These are phyloP conservation scores for Aphidius ervi DNA, from an alignment of 1,140 invertebrate species.

Conservation along the genomic window DNA sequence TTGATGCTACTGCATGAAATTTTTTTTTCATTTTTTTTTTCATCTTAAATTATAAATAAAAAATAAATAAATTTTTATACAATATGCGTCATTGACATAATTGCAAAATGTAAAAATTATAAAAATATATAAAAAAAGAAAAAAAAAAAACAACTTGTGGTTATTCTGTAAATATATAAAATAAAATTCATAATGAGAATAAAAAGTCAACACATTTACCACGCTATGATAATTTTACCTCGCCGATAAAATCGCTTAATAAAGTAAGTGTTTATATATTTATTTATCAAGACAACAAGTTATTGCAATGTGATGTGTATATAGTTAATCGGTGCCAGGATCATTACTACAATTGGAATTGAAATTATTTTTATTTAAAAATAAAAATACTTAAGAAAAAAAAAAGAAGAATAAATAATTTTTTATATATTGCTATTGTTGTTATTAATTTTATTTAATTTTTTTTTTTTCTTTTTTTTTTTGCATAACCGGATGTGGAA, in stretches of 20 bases:
- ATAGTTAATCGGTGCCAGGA: conserved; percentile 16
- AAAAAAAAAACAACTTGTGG: not conserved
- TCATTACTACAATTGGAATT: conserved; percentile 10
- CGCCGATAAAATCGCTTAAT: conserved; percentile 21
- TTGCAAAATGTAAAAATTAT: not conserved
- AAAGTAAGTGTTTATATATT: conserved; percentile 15
- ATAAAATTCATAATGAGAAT: too few relatives aligned
- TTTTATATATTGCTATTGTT: not conserved
- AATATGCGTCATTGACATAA: not conserved
- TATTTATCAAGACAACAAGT: conserved; percentile 6
- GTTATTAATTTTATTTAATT: too few relatives aligned
- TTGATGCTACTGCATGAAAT: too few relatives aligned
- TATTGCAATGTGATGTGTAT: not conserved
- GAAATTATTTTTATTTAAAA: not conserved
- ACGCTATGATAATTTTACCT: conserved; percentile 14
- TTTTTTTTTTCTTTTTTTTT: not conserved
- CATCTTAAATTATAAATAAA: not conserved
- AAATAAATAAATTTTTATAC: not conserved
- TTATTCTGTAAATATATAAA: too few relatives aligned
- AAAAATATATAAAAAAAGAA: not conserved
- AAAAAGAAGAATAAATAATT: conserved; percentile 8
- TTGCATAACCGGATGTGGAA: conserved; percentile 10
- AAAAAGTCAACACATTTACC: too few relatives aligned
- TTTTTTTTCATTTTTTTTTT: too few relatives aligned
- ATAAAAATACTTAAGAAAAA: not conserved